phyloP scores from a whole-genome alignment of 2,113 vertebrate genomes.

The Hydrochoerus hydrochaeris region DNA sequence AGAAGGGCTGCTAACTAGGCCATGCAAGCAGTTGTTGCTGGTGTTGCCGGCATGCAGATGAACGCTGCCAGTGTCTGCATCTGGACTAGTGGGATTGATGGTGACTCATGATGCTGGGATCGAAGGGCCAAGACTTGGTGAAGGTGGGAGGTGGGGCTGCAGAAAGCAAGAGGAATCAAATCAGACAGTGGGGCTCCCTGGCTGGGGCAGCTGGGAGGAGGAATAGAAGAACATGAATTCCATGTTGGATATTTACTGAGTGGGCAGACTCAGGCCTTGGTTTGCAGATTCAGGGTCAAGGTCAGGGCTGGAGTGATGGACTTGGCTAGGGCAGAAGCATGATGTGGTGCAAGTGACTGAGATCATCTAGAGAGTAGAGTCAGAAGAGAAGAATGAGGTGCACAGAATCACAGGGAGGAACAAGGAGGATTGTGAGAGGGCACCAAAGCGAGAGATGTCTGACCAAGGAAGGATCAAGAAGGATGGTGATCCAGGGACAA shows the following conservation, averaged over 20 bases:
- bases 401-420: neutral
- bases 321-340: neutral
- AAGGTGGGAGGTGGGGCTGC: neutral
- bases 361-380: neutral
- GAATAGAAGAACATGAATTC: neutral
- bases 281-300: neutral
- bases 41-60: neutral
- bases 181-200: neutral
- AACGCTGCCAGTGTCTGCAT: neutral
- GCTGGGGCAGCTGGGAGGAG: neutral
- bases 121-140: neutral
- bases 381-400: neutral
- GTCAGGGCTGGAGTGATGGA: neutral
- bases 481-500: neutral
- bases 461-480: neutral
- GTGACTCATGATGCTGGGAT: too few relatives aligned
- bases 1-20: neutral
- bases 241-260: neutral
- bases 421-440: neutral
- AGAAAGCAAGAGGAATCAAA: neutral
- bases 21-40: too few relatives aligned
- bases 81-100: rapidly evolving
- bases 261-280: neutral
- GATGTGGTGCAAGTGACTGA: neutral
- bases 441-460: neutral